Base-by-base conservation (phyloP, 2,113 vertebrate species). In the Aegithalos caudatus region DNA sequence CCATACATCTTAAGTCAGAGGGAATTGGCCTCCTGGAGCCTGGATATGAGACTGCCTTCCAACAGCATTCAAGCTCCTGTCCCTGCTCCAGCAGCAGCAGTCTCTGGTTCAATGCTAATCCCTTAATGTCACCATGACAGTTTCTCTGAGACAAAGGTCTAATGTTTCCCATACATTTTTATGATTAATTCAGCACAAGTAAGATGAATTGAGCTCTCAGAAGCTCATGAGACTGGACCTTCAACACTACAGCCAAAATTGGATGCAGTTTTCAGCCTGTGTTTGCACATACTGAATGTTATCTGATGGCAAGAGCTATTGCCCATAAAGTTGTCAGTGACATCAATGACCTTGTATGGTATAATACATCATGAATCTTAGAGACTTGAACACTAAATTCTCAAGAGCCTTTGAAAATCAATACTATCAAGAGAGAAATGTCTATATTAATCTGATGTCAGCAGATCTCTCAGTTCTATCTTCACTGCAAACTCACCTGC, bases 351-450 rank as follows among this genome's bases (percentile, higher is more conserved):
- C 79, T 95, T 80, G 47, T 56, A 48, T 25, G 62, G 71, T 47
- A 72, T 29, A 86, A 66, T 16, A 40, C 37, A 83, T 73, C 54
- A 90, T 42, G 54, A 61, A 66, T 92, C 71, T 31, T 60, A 60
- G 56, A 77, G 40, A 88, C 61, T 17, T 82, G 38, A 90, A 40
- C 86, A 80, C n/a, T 79, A 70, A 82, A 88, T 77, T 95, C 79
- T 83, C 66, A 51, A 66, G 60, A 77, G 62, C 24, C 47, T 90
- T 69, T 80, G 62, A 80, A 95, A 92, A 94, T 94, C 91, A 73
- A 88, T n/a, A n/a, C 31, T 64, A 60, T 60, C 33, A 84, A 67
- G 83, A 65, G 83, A 84, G 64, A 84, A 94, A 80, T 62, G 50
- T 58, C 84, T 94, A 4, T 77, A 80, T 95, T 85, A 87, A 82